Evolutionary conservation across 2,888 invertebrate genomes (phyloP).

Genomic region (Andrena minutula): DNA sequence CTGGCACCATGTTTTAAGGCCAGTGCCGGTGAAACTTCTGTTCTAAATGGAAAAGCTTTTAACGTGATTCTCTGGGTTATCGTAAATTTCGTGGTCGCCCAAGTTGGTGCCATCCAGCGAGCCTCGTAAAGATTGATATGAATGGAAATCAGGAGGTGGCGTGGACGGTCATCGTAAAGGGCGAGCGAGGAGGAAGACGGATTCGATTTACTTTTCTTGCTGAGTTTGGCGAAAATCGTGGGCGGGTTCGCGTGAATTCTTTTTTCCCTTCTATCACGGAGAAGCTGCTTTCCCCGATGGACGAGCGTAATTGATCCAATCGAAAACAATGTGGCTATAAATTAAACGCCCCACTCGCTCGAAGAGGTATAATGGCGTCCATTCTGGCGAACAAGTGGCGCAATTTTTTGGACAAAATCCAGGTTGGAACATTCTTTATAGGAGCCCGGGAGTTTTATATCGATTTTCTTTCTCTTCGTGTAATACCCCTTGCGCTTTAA

Average conservation of each 20-base stretch:
- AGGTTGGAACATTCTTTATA: background rate
- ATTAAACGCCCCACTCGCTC: background rate
- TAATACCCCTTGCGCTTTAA: background rate
- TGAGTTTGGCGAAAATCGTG: background rate
- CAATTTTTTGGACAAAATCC: slow-evolving; percentile 28
- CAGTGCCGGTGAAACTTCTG: slow-evolving; percentile 10
- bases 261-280: background rate
- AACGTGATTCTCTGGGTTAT: slow-evolving; percentile 22
- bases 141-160: slow-evolving; percentile 9
- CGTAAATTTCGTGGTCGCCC: slow-evolving; percentile 24
- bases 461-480: background rate
- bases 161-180: background rate
- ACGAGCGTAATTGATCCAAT: slow-evolving; percentile 13
- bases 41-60: slow-evolving; percentile 33
- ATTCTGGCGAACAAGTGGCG: slow-evolving; percentile 2
- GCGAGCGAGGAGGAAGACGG: background rate
- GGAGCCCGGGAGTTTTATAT: background rate
- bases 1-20: background rate
- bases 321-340: slow-evolving; percentile 15
- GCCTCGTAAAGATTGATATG: slow-evolving; percentile 5
- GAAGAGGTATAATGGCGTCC: background rate
- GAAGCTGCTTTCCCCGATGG: background rate
- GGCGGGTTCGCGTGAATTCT: background rate
- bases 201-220: slow-evolving; percentile 13
- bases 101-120: slow-evolving; percentile 6